phyloP scores from a whole-genome alignment of 1,140 invertebrate species.

The Druon quercuslanigerum region DNA sequence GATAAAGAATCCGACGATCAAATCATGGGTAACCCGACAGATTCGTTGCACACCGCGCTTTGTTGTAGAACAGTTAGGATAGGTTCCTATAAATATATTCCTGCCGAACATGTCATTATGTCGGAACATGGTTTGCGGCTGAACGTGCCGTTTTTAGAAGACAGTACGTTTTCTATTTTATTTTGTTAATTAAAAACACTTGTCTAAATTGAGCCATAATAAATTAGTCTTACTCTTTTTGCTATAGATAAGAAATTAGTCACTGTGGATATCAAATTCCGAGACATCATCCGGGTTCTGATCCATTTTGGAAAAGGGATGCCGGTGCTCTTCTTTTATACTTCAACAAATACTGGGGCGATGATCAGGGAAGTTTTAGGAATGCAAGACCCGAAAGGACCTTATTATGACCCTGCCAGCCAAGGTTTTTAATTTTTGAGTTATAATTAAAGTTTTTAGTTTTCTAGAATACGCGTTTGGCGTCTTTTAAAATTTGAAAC shows the following conservation, averaged over 20 bases:
- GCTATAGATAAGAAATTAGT: slow-evolving; percentile 70
- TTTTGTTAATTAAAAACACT: slow-evolving; percentile 2
- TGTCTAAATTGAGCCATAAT: background rate
- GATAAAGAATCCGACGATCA: slow-evolving; percentile 65
- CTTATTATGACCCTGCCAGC: slow-evolving; percentile 79
- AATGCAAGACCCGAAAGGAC: slow-evolving; percentile 72
- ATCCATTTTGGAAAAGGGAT: slow-evolving; percentile 84
- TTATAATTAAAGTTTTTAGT: slow-evolving; percentile 6
- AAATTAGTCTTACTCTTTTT: slow-evolving; percentile 42
- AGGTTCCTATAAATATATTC: slow-evolving; percentile 85
- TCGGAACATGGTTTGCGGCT: slow-evolving; percentile 81
- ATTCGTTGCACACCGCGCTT: slow-evolving; percentile 71
- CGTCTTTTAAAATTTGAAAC: background rate
- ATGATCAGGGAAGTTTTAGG: slow-evolving; percentile 82
- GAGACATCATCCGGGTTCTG: slow-evolving; percentile 83
- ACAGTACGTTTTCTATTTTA: slow-evolving; percentile 70
- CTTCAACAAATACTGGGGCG: slow-evolving; percentile 79
- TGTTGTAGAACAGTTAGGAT: slow-evolving; percentile 86
- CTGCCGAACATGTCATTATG: slow-evolving; percentile 81
- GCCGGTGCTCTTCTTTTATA: slow-evolving; percentile 87
- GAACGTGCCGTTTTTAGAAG: slow-evolving; percentile 80
- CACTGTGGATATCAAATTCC: slow-evolving; percentile 79
- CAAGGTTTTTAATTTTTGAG: slow-evolving; percentile 74
- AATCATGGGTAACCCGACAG: slow-evolving; percentile 44
- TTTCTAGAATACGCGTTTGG: too few relatives aligned